Base-by-base conservation (phyloP, 2,797 vertebrate genomes). In the Mormyrops attenuatus region DNA sequence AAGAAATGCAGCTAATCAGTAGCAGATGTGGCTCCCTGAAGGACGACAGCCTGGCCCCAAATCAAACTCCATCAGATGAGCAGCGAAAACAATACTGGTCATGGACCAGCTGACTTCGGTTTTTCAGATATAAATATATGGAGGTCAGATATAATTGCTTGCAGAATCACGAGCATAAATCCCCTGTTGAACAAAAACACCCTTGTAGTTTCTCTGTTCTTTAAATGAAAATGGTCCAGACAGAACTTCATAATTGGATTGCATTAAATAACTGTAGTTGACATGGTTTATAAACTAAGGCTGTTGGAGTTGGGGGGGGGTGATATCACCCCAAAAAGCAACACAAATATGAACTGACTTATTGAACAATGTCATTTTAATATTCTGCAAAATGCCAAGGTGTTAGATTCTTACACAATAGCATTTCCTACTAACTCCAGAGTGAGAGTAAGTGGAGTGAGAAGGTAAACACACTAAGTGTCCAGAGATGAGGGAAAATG, bases 1-100 rank as follows among this genome's bases (percentile, higher is more conserved):
- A 30, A 86, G 89, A 82, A 73, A 85, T 9, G 34, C 47, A 30
- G 57, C 47, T 85, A 89, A 89, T 89, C 47, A 9, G 44, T 89
- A 30, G 82, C 89, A 89, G 82, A 89, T 86, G 89, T 53, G 82
- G 15, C 80, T 89, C 57, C 55, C 57, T 85, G 82, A 60, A 38
- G 89, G 22, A 86, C 49, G n/a, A 41, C 82, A 69, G 57, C 8
- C 82, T 86, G 53, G 5, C 80, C 55, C 13, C 41, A 47, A 86
- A 53, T 63, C 22, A 5, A 30, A 49, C 26, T 86, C 57, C 22
- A 9, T 52, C 53, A 69, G 49, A 53, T 41, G 17, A 4, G 82
- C 52, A 53, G 38, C 15, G 38, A 86, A 86, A 89, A 66, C 44
- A 69, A 86, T 22, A 34, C 89, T 52, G 26, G 82, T 44, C 57